These are phyloP conservation scores for Xylocampa areola DNA, from an alignment of 2,888 invertebrate species.

Conservation along the genomic window DNA sequence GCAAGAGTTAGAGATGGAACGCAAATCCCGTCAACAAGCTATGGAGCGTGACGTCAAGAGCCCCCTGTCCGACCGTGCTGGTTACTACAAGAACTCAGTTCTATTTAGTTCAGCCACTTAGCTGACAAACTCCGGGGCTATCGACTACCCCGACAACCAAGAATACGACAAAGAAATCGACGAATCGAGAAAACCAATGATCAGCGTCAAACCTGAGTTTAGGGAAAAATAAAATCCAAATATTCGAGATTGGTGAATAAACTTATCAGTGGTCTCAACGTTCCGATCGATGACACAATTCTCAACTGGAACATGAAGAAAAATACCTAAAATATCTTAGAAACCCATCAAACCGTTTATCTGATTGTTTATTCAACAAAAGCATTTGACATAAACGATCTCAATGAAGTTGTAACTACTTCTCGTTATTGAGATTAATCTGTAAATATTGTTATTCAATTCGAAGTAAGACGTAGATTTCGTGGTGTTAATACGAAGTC, in stretches of 20 bases:
- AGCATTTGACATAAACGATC: constrained; percentile 77
- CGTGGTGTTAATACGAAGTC: constrained; percentile 76
- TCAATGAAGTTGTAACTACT: constrained; percentile 72
- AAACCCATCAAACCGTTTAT: constrained; percentile 65
- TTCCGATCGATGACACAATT: constrained; percentile 47
- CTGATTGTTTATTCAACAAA: constrained; percentile 69
- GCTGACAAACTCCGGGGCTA: constrained; percentile 83
- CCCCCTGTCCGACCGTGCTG: constrained; percentile 94
- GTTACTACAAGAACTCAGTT: constrained; percentile 97
- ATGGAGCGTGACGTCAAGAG: constrained; percentile 96
- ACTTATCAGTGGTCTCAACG: constrained; percentile 58
- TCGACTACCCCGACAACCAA: constrained; percentile 79
- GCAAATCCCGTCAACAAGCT: constrained; percentile 94
- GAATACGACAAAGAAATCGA: constrained; percentile 78
- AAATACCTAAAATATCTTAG: constrained; percentile 51
- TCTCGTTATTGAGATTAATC: constrained; percentile 77
- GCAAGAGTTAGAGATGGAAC: constrained; percentile 96
- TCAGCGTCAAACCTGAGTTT: constrained; percentile 89
- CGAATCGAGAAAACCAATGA: constrained; percentile 86
- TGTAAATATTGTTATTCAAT: constrained; percentile 88
- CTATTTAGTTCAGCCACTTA: constrained; percentile 96
- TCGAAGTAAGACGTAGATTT: constrained; percentile 78
- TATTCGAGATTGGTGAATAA: constrained; percentile 65
- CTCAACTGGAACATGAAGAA: constrained; percentile 40
- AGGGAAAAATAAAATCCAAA: constrained; percentile 84